Evolutionary conservation across 2,113 vertebrate species (phyloP).

Genomic region (Labeo rohita): DNA sequence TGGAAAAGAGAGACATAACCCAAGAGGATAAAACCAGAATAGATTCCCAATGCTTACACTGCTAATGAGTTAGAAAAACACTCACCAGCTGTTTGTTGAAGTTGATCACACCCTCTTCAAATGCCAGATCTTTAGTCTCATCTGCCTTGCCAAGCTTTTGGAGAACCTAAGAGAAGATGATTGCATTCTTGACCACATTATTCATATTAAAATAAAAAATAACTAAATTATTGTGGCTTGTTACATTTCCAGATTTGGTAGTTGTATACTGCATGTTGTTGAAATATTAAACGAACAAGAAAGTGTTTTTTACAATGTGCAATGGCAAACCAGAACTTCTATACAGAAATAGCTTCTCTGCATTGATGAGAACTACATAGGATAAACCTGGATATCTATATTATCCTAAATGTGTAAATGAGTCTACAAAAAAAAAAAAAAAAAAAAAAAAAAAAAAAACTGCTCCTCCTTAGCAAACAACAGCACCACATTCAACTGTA

Average conservation of each 20-base stretch:
- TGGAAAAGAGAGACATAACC: background rate
- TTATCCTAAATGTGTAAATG: background rate
- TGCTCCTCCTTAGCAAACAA: background rate
- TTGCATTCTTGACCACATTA: background rate
- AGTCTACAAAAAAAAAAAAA: background rate
- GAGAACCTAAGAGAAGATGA: conserved; percentile 81
- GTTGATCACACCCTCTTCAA: conserved; percentile 96
- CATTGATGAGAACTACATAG: background rate
- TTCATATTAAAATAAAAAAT: background rate
- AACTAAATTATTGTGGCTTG: background rate
- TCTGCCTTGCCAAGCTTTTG: conserved; percentile 99
- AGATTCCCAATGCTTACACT: background rate
- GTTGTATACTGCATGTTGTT: background rate
- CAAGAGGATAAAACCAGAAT: background rate
- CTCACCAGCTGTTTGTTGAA: conserved; percentile 98
- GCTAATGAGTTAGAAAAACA: conserved; percentile 4
- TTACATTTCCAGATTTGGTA: background rate
- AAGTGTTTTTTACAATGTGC: background rate
- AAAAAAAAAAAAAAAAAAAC: background rate
- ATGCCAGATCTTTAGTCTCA: conserved; percentile 95
- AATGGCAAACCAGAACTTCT: background rate
- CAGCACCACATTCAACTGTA: background rate
- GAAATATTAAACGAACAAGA: background rate
- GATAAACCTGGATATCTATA: background rate
- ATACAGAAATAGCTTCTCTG: background rate